Base-by-base conservation (phyloP, 2,888 invertebrate genomes). In the Phalera bucephala region DNA sequence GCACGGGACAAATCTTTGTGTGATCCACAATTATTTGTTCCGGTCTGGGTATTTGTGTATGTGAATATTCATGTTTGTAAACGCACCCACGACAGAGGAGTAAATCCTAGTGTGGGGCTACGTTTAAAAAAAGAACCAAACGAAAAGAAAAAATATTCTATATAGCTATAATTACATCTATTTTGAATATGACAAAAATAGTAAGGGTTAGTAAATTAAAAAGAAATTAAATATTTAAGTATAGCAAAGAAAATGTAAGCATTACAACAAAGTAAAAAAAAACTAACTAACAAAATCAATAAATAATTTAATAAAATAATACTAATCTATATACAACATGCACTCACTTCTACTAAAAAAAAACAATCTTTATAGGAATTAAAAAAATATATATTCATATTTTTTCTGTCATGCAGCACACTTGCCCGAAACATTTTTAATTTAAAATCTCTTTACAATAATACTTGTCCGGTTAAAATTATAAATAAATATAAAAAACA, bases 241-340 rank as follows among this genome's bases (percentile, higher is more conserved):
- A 29, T 15, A 15, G 23, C 26, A 34, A 33, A 35, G 21, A 23
- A 25, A 31, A 27, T 29, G 4, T 8, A 14, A 32, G n/a, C 25
- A 15, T 14, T 12, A 15, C 14, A 12, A 31, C 8, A 41, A 17
- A 45, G 45, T 36, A 40, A 44, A 49, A 40, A 40, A 36, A 49
- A 36, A 48, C 32, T 30, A 44, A 49, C n/a, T n/a, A 1, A 8
- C 2, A 21, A 2, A n/a, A 21, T 6, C 9, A 21, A n/a, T n/a
- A 6, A 21, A 9, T 21, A 21, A n/a, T 21, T 21, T n/a, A 2
- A 20, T 9, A 21, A 21, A 21, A 21, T 9, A 21, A 1, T n/a
- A 21, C 21, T 7, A 31, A 32, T 20, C 6, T 35, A 29, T 40
- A 31, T 31, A 34, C 13, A 19, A 40, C 23, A 31, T 21, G 21